These are phyloP conservation scores for Sitophilus oryzae DNA, from an alignment of 1,140 invertebrate genomes.

Conservation along the genomic window DNA sequence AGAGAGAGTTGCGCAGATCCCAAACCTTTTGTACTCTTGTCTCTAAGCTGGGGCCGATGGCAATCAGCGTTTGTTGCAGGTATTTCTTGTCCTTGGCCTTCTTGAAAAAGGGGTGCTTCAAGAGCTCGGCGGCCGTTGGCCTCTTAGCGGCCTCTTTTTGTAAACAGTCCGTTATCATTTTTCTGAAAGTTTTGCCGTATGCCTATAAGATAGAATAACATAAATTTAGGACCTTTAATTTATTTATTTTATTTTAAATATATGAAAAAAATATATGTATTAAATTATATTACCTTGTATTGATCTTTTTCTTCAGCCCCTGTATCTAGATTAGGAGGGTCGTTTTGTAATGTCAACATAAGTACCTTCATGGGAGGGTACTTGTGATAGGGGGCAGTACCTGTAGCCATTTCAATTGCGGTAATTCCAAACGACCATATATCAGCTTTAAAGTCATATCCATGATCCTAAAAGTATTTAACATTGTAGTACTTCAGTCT, in stretches of 20 bases:
- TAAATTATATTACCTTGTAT: slow-evolving; percentile 61
- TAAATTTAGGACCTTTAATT: too few relatives aligned
- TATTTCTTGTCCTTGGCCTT: slow-evolving; percentile 98
- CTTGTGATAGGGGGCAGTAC: slow-evolving; percentile 97
- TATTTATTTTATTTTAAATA: slow-evolving; percentile 7
- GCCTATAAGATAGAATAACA: slow-evolving; percentile 45
- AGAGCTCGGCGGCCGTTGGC: slow-evolving; percentile 92
- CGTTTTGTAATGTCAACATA: slow-evolving; percentile 97
- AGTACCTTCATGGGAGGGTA: slow-evolving; percentile 99
- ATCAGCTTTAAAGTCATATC: slow-evolving; percentile 99
- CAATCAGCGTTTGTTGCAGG: slow-evolving; percentile 83
- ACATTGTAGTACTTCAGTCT: too few relatives aligned
- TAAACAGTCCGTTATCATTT: slow-evolving; percentile 90
- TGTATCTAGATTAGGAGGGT: slow-evolving; percentile 94
- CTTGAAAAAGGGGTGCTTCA: slow-evolving; percentile 99
- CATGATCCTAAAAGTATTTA: slow-evolving; percentile 93
- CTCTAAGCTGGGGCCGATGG: slow-evolving; percentile 79
- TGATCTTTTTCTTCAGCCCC: slow-evolving; percentile 95
- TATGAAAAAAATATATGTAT: background rate
- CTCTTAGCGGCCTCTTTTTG: slow-evolving; percentile 93
- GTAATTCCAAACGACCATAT: slow-evolving; percentile 99
- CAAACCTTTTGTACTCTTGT: slow-evolving; percentile 81
- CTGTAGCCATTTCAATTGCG: slow-evolving; percentile 97
- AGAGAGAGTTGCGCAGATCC: background rate
- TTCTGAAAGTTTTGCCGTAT: slow-evolving; percentile 95